Conservation (phyloP, 2,888 invertebrate genomes). For the Mythimna pallens region DNA sequence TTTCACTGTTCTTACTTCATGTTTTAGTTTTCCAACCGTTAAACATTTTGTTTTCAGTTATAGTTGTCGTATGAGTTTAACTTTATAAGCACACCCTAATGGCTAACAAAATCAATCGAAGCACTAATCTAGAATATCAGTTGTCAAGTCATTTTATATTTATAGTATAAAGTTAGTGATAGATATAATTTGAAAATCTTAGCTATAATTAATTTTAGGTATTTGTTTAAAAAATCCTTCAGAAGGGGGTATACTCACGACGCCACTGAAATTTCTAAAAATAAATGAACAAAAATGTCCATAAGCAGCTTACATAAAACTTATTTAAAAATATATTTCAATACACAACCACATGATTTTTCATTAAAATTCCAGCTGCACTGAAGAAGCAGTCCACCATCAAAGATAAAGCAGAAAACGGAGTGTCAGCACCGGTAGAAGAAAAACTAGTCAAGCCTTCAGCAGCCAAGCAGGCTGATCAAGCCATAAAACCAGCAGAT, state of each 20-base stretch:
- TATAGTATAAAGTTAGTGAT: neutral
- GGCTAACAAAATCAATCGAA: neutral
- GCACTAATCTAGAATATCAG: neutral
- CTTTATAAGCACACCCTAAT: no score
- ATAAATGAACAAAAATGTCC: neutral
- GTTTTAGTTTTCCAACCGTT: slow-evolving; percentile 41
- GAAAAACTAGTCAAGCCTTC: slow-evolving; percentile 86
- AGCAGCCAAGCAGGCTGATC: slow-evolving; percentile 82
- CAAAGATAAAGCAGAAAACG: slow-evolving; percentile 85
- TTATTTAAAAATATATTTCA: neutral
- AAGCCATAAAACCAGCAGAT: slow-evolving; percentile 76
- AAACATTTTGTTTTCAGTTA: slow-evolving; percentile 17
- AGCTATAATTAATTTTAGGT: neutral
- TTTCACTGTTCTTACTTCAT: slow-evolving; percentile 67
- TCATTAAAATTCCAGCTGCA: slow-evolving; percentile 77
- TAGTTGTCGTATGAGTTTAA: neutral
- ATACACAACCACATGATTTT: neutral
- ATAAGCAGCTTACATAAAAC: neutral
- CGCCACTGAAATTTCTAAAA: neutral
- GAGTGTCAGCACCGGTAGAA: slow-evolving; percentile 79
- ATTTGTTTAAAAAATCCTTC: neutral
- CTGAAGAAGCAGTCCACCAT: slow-evolving; percentile 87
- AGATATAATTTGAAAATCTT: neutral
- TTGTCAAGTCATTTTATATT: neutral
- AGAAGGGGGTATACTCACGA: neutral